Evolutionary conservation across 2,797 vertebrate genomes (phyloP), one percentile per base, ranked within the genome.

Genomic region (Falco cherrug): DNA sequence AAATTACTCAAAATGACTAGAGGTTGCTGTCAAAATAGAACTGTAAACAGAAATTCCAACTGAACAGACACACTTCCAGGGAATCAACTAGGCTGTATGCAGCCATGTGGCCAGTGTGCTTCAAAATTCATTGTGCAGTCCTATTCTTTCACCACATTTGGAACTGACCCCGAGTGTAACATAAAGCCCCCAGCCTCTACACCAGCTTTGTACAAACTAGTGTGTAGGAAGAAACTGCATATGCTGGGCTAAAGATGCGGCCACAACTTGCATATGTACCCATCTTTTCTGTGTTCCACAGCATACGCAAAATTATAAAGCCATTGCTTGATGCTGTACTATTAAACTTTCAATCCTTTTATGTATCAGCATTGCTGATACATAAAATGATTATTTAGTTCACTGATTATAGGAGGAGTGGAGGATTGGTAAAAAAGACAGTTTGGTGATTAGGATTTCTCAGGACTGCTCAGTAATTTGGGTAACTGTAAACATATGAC

Each of bases 71-170:
- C 39, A 24, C 37, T 88, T 43, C 51, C 56, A 70, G 33, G 22
- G 35, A 37, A 59, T 50, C 39, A 16, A 19, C 35, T 54, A 57
- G 17, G 45, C 51, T 83, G 6, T 19, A 33, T 2, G 4, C 26
- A 90, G 11, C 28, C 33, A 26, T 0, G 1, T 0, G 0, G 14
- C 14, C 68, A 39, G 14, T 1, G 26, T 53, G 13, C 43, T 48
- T 70, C 56, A 61, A 51, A 43, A 18, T 22, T 18, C 16, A 10
- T 9, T 51, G 70, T 12, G 26, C 29, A 48, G 26, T 48, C 53
- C n/a, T 82, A 1, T 12, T 64, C 47, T 41, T 77, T 13, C 50
- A 54, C 20, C n/a, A 10, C 12, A 6, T 45, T 41, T 41, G 37
- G 51, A 90, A 39, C 2, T 11, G n/a, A 45, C 11, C 11, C 19